phyloP scores from a whole-genome alignment of 1,140 invertebrate genomes.

The Papilio aristodemus region DNA sequence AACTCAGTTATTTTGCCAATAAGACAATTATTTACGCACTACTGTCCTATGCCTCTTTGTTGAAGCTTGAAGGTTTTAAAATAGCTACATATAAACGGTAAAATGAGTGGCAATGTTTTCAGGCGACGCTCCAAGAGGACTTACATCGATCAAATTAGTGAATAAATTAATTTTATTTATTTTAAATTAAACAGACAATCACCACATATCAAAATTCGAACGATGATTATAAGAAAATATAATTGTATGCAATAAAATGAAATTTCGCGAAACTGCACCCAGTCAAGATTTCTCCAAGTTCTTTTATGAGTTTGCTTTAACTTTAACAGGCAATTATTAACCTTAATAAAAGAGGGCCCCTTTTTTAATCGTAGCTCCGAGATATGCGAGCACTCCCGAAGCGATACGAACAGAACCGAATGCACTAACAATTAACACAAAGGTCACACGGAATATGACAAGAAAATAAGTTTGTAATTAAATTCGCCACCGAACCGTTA shows the following conservation, averaged over 20 bases:
- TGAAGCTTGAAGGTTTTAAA: too few species aligned
- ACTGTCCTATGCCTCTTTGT: too few species aligned
- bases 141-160: too few species aligned
- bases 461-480: slow-evolving; percentile 53
- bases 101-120: too few species aligned
- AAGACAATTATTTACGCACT: too few species aligned
- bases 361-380: slow-evolving; percentile 47
- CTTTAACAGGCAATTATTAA: slow-evolving; percentile 58
- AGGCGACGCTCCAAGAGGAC: too few species aligned
- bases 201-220: not conserved
- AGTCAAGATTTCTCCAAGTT: slow-evolving; percentile 37
- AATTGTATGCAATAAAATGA: slow-evolving; percentile 34
- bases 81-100: too few species aligned
- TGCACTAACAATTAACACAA: slow-evolving; percentile 40
- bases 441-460: slow-evolving; percentile 49
- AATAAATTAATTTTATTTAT: too few species aligned
- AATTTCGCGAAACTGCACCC: slow-evolving; percentile 32
- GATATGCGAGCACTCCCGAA: slow-evolving; percentile 12
- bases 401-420: slow-evolving; percentile 23
- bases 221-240: slow-evolving; percentile 7
- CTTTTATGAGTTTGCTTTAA: slow-evolving; percentile 41
- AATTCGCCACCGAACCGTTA: slow-evolving; percentile 49
- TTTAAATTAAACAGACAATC: slow-evolving; percentile 3
- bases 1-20: too few species aligned
- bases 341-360: slow-evolving; percentile 44